phyloP scores from a whole-genome alignment of 2,888 invertebrate species.

The Epinotia bilunana region DNA sequence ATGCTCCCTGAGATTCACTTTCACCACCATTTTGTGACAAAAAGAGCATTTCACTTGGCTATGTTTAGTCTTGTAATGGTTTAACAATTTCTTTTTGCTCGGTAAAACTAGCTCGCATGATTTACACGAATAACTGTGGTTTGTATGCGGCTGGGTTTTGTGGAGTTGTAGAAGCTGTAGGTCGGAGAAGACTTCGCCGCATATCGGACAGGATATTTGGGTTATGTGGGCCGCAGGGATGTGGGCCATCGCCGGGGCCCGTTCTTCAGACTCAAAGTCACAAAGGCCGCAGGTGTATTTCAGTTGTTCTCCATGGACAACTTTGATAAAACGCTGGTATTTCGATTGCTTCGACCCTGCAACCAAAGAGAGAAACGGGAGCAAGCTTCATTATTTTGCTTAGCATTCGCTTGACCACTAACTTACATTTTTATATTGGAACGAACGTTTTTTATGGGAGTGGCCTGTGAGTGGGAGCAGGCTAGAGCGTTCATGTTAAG shows the following conservation, averaged over 20 bases:
- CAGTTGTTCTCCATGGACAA: conserved; percentile 1
- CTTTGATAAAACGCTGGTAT: conserved; percentile 12
- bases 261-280: neutral
- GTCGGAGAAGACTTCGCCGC: conserved; percentile 13
- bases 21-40: neutral
- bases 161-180: neutral
- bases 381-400: neutral
- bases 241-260: neutral
- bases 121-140: neutral
- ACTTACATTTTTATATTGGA: too few relatives aligned
- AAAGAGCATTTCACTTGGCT: neutral
- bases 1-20: neutral
- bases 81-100: neutral
- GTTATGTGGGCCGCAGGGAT: neutral
- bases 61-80: neutral
- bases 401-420: neutral
- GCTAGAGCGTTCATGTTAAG: too few relatives aligned
- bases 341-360: conserved; percentile 7
- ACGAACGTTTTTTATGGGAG: too few relatives aligned
- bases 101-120: conserved; percentile 3
- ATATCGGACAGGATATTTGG: conserved; percentile 1
- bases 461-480: too few relatives aligned
- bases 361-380: neutral
- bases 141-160: conserved; percentile 9
- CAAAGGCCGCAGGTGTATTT: conserved; percentile 6